Conservation (phyloP, 37 sponge, comb jelly and placozoan species). For the Lycopodina hypogea region DNA sequence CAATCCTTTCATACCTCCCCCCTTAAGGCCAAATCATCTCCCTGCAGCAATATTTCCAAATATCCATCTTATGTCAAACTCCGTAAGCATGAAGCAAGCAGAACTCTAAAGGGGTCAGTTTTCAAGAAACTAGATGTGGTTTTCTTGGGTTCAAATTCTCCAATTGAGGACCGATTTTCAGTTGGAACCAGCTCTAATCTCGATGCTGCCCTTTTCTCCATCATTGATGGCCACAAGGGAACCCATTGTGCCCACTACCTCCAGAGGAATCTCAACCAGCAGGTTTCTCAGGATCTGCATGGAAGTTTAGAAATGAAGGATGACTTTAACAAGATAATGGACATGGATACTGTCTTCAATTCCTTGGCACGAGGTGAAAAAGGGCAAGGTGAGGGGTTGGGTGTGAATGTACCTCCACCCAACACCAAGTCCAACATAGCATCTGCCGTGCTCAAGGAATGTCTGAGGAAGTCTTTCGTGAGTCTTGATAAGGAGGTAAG, state of each 20-base stretch:
- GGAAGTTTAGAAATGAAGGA: neutral
- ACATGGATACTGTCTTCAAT: constrained; percentile 11
- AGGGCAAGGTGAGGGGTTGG: neutral
- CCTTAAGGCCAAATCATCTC: neutral
- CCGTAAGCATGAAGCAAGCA: constrained; percentile 41
- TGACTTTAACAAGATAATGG: constrained; percentile 4
- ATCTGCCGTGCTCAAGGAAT: neutral
- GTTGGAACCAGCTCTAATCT: constrained; percentile 16
- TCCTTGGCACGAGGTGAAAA: neutral
- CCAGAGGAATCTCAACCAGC: constrained; percentile 49
- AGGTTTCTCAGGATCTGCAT: constrained; percentile 13
- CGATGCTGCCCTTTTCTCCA: constrained; percentile 54
- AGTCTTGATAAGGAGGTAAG: constrained; percentile 52
- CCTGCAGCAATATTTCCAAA: neutral
- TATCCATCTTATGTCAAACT: constrained; percentile 28
- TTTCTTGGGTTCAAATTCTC: constrained; percentile 69
- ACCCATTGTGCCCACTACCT: constrained; percentile 58
- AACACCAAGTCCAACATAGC: neutral
- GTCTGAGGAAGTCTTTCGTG: constrained; percentile 31
- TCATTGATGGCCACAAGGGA: constrained; percentile 84
- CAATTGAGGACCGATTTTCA: constrained; percentile 80
- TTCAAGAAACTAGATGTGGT: constrained; percentile 56
- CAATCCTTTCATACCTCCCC: neutral
- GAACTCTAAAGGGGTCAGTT: constrained; percentile 18
- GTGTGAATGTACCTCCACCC: neutral